Conservation (phyloP, 1,140 invertebrate genomes). For the Pissodes strobi region DNA sequence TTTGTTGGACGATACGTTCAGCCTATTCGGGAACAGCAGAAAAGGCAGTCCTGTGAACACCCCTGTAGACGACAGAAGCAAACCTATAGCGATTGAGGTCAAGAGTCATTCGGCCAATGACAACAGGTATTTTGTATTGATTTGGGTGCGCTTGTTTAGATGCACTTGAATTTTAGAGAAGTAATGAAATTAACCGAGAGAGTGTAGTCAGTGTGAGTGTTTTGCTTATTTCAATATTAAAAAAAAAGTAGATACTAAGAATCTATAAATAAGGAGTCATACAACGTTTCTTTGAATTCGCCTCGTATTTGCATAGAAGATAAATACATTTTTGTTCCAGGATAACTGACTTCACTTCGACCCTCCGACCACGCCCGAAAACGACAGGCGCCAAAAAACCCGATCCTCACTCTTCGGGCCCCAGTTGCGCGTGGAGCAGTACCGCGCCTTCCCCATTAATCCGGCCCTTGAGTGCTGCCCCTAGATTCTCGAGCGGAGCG, state of each 20-base stretch:
- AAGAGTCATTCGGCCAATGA: conserved; percentile 59
- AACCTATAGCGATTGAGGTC: conserved; percentile 43
- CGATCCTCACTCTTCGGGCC: conserved; percentile 30
- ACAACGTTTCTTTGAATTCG: too few relatives aligned
- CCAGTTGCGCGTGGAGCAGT: conserved; percentile 59
- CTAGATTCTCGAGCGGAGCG: conserved; percentile 4
- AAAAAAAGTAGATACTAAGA: too few relatives aligned
- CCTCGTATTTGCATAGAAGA: too few relatives aligned
- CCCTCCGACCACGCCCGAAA: conserved; percentile 51
- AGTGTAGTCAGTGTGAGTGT: too few relatives aligned
- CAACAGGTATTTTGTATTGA: too few relatives aligned
- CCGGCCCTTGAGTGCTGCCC: conserved; percentile 61
- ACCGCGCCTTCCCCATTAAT: conserved; percentile 51
- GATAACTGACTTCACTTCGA: not conserved
- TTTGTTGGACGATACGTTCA: conserved; percentile 70
- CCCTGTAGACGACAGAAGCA: conserved; percentile 34
- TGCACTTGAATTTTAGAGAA: too few relatives aligned
- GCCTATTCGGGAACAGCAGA: conserved; percentile 63
- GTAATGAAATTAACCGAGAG: too few relatives aligned
- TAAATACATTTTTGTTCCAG: too few relatives aligned
- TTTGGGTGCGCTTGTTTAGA: too few relatives aligned
- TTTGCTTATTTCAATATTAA: too few relatives aligned
- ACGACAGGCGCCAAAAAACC: conserved; percentile 52
- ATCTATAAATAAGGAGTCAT: too few relatives aligned
- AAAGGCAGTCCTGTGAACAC: conserved; percentile 57